Base-by-base conservation (phyloP, 1,140 invertebrate genomes). In the Hestina assimilis region DNA sequence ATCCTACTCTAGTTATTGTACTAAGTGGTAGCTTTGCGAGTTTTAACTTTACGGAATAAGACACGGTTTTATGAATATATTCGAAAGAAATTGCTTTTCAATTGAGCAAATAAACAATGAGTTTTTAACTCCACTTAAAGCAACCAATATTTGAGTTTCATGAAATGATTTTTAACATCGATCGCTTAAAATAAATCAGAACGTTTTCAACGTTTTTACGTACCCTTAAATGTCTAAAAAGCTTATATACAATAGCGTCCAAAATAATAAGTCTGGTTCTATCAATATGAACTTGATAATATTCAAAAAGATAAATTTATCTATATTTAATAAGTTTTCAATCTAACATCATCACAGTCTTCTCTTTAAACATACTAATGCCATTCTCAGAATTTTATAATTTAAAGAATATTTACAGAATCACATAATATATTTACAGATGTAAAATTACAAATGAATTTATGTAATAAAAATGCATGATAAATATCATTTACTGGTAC, bases 321-420 rank as follows among this genome's bases (percentile, higher is more conserved):
- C 8, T 29, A 47, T 19, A 56, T 47, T 47, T 47, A 17, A 38
- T 48, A 19, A 15, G 11, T 52, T 52, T 42, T 29, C 21, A 19
- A 28, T 52, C 71, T 59, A 80, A 69, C 78, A 58, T 82, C 79
- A 84, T 83, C 82, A 85, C 82, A 85, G 82, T 85, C 79, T 83
- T 83, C 75, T 75, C 69, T 79, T 66, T 81, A 80, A 35, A 63
- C 61, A 65, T 70, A 66, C 31, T 63, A 60, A 65, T 52, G 48
- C 50, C 33, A 40, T 56, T 56, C 42, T 41, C 60, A 47, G 21
- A 47, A n/a, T 26, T 31, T 33, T 48, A 51, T 51, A 56, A 42
- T 60, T 51, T 52, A 41, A 35, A 24, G 54, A 52, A 14, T 57
- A 57, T 48, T 42, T 47, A 56, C 43, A 56, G 14, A 24, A 21